A percentile compares a stretch with the other conserved stretches of the same genome.
Conservation (phyloP, 2,797 vertebrate species). For the Falco biarmicus region DNA sequence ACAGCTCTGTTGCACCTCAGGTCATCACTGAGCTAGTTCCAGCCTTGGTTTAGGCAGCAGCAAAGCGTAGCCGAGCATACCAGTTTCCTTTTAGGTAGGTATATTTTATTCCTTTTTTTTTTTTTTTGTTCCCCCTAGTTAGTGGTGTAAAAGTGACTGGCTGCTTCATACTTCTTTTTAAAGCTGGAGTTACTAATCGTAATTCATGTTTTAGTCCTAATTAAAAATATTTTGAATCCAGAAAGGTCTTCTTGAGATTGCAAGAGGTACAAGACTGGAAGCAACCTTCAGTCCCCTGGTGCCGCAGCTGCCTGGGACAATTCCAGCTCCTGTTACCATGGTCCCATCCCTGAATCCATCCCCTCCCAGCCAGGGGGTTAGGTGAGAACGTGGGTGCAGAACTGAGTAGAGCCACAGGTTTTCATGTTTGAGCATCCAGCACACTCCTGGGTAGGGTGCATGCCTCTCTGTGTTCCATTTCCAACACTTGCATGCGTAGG, state of each 20-base stretch:
- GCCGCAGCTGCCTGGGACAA: background rate
- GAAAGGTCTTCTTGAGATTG: background rate
- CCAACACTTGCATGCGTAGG: accelerated
- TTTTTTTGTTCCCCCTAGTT: background rate
- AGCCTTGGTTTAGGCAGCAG: background rate
- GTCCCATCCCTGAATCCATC: background rate
- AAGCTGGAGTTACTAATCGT: background rate
- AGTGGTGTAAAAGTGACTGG: background rate
- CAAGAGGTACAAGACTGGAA: background rate
- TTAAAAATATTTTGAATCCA: background rate
- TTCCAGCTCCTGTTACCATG: background rate
- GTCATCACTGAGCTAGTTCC: background rate
- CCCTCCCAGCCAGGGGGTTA: accelerated
- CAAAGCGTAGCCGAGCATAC: background rate
- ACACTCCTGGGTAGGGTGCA: accelerated
- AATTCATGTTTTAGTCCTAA: background rate
- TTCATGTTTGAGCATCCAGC: background rate
- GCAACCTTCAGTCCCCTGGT: background rate
- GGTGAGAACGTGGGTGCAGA: background rate
- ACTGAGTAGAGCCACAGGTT: background rate
- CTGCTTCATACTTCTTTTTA: background rate
- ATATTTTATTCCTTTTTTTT: background rate
- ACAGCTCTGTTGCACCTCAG: background rate
- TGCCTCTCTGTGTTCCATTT: background rate
- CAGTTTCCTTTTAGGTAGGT: background rate